Conservation (phyloP, 2,797 vertebrate genomes). For the Spheniscus humboldti region DNA sequence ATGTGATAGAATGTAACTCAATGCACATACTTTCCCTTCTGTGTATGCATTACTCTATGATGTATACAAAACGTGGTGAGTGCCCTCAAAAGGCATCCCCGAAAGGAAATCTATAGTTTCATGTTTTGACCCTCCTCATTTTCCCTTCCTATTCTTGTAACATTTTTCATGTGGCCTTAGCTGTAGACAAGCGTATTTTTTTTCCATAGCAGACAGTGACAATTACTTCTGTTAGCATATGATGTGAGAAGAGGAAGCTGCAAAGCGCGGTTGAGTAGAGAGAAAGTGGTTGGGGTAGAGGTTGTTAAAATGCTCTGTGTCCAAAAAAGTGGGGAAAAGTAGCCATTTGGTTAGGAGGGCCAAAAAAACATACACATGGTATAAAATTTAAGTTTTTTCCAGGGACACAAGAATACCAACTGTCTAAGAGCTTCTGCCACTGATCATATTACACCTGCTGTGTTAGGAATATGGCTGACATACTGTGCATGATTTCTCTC, state of each 20-base stretch:
- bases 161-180: not conserved
- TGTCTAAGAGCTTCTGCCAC: not conserved
- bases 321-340: not conserved
- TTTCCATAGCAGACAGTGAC: not conserved
- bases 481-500: not conserved
- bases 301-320: not conserved
- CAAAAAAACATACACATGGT: not conserved
- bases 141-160: not conserved
- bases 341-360: not conserved
- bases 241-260: not conserved
- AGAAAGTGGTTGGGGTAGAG: not conserved
- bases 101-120: not conserved
- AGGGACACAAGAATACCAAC: not conserved
- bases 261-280: not conserved
- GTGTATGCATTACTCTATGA: not conserved
- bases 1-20: not conserved
- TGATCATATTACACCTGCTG: not conserved
- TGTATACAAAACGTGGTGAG: not conserved
- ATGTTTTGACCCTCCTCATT: not conserved
- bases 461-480: not conserved
- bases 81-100: not conserved
- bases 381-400: not conserved
- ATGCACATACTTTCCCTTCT: not conserved
- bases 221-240: not conserved
- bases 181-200: rapidly evolving